Evolutionary conservation across 2,113 vertebrate genomes (phyloP), one percentile per base, ranked within the genome.

Genomic region (Ailurus styani): DNA sequence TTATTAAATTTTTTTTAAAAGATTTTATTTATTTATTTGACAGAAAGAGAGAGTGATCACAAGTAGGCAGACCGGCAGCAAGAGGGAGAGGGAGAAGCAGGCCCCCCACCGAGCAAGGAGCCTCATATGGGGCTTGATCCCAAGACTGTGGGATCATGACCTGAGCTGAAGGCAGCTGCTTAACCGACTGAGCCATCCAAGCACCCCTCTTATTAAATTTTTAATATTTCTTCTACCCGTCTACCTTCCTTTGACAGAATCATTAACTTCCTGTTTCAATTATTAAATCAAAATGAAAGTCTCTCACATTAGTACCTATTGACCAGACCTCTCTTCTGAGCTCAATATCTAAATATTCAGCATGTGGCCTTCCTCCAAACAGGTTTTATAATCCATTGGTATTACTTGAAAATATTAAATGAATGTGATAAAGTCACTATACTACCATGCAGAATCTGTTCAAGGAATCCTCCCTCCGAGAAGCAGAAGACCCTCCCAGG

Each of bases 381-480:
- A 93, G 21, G 20, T 87, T 83, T 73, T 75, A 90, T 29, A 55
- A 90, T 10, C 73, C 21, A 27, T 42, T 52, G 20, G 5, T 70
- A 85, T 68, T 93, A 89, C 37, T 66, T 81, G 77, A 86, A 90
- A 40, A 87, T 70, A 78, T 42, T 90, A 92, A 95, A 40, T 60
- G 10, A 97, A 93, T 37, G 4, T 45, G 91, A 87, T 64, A 82
- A 86, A 90, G 60, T 78, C 25, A 72, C 18, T 95, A 54, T 54
- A 84, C 81, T 90, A 64, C 66, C 21, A 50, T 42, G 54, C 37
- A 78, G 20, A 77, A 87, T 40, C 37, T 85, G 31, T 95, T 79
- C 27, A 93, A 88, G 54, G 31, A 86, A 77, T 2, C 12, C 62
- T 92, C 70, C 18, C 12, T 95, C 12, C 62, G n/a, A 91, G 75